A percentile compares a stretch with the other conserved stretches of the same genome.
Conservation (phyloP, 2,113 vertebrate species). For the Tinamus guttatus region DNA sequence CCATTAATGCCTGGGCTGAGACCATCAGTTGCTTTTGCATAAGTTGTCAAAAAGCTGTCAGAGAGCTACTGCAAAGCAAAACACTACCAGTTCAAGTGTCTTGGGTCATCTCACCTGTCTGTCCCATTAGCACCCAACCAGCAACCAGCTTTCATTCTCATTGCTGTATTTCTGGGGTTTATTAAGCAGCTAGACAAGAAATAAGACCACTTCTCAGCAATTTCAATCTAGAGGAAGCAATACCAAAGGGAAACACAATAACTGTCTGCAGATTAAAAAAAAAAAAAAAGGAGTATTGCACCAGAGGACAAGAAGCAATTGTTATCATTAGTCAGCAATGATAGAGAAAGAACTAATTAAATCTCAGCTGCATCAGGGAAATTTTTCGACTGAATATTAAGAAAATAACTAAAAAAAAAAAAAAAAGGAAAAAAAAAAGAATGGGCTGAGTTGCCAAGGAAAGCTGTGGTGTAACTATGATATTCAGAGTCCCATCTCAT, state of each 20-base stretch:
- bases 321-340: slow-evolving; percentile 70
- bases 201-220: not conserved
- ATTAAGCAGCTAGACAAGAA: slow-evolving; percentile 6
- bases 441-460: not conserved
- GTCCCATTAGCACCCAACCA: not conserved
- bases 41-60: slow-evolving; percentile 20
- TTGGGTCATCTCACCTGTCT: not conserved
- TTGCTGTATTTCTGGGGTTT: not conserved
- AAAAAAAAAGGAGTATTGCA: slow-evolving; percentile 60
- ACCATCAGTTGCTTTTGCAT: not conserved
- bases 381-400: slow-evolving; percentile 17
- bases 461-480: not conserved
- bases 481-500: not conserved
- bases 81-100: not conserved
- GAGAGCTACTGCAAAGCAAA: slow-evolving; percentile 1
- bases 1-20: not conserved
- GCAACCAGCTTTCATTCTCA: not conserved
- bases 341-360: slow-evolving; percentile 61
- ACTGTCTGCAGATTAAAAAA: slow-evolving; percentile 29
- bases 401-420: not conserved
- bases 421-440: not conserved
- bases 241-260: slow-evolving; percentile 40
- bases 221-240: slow-evolving; percentile 39
- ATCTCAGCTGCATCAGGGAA: slow-evolving; percentile 58
- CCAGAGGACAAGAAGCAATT: slow-evolving; percentile 60